phyloP scores from a whole-genome alignment of 2,888 invertebrate species.

The Tinea semifulvella region DNA sequence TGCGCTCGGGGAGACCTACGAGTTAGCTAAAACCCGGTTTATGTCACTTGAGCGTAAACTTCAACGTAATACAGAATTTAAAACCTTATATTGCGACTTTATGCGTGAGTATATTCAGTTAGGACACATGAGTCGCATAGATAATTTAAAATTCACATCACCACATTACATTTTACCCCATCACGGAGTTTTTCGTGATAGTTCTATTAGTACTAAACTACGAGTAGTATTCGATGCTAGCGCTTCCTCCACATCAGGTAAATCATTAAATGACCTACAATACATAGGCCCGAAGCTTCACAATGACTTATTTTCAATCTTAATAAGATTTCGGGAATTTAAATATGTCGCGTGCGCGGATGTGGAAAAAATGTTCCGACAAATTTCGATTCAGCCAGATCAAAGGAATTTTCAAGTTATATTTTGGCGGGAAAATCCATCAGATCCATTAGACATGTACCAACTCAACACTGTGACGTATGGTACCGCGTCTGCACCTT shows the following conservation, averaged over 20 bases:
- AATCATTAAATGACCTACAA: constrained; percentile 23
- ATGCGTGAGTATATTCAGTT: constrained; percentile 17
- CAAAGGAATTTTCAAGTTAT: constrained; percentile 27
- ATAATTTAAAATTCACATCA: constrained; percentile 4
- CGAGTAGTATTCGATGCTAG: constrained; percentile 21
- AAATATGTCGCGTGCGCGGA: constrained; percentile 25
- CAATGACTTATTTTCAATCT: constrained; percentile 25
- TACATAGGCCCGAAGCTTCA: constrained; percentile 23
- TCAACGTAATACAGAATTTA: constrained; percentile 14
- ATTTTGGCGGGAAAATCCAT: constrained; percentile 25
- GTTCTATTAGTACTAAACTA: constrained; percentile 19
- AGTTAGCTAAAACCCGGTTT: constrained; percentile 18
- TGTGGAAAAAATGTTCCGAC: constrained; percentile 28
- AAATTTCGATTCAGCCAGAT: constrained; percentile 22
- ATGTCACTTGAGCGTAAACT: constrained; percentile 19
- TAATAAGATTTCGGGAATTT: constrained; percentile 23
- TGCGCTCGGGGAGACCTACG: constrained; percentile 19
- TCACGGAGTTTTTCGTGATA: constrained; percentile 19
- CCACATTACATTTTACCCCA: constrained; percentile 20
- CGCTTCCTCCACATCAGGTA: constrained; percentile 17
- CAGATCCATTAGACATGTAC: constrained; percentile 22
- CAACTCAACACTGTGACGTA: constrained; percentile 26
- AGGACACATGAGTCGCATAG: constrained; percentile 19
- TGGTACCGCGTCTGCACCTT: constrained; percentile 27
- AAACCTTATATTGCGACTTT: constrained; percentile 19